Evolutionary conservation across 2,888 invertebrate species (phyloP).

Genomic region (Germaria angustata): DNA sequence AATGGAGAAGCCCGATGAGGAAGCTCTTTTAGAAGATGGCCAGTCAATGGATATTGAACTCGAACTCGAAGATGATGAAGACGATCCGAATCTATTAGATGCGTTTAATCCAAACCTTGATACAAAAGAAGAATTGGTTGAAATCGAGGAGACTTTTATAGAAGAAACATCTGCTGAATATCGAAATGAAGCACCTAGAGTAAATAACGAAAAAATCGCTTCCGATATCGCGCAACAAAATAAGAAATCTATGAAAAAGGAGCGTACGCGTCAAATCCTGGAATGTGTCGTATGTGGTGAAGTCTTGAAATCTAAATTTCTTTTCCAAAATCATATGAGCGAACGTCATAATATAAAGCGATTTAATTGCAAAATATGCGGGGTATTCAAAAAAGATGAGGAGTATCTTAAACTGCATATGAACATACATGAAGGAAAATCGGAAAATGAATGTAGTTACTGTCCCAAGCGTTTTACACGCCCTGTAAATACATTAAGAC

Average conservation of each 20-base stretch:
- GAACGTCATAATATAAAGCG: slow-evolving; percentile 70
- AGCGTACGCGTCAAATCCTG: slow-evolving; percentile 30
- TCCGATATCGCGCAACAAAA: neutral
- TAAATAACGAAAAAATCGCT: neutral
- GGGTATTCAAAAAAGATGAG: slow-evolving; percentile 74
- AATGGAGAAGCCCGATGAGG: slow-evolving; percentile 53
- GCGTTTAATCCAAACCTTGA: slow-evolving; percentile 67
- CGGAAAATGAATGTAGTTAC: slow-evolving; percentile 78
- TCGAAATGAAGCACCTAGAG: neutral
- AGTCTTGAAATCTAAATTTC: slow-evolving; percentile 72
- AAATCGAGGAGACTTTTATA: slow-evolving; percentile 55
- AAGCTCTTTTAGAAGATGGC: neutral
- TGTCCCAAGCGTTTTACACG: slow-evolving; percentile 76
- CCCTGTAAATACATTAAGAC: slow-evolving; percentile 76
- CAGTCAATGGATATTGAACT: slow-evolving; percentile 53
- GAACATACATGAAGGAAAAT: slow-evolving; percentile 78
- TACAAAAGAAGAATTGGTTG: slow-evolving; percentile 68
- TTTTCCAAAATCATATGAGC: slow-evolving; percentile 73
- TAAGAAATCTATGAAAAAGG: neutral
- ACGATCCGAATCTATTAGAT: slow-evolving; percentile 69
- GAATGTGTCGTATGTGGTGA: slow-evolving; percentile 69
- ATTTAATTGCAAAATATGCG: slow-evolving; percentile 74
- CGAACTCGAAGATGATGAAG: slow-evolving; percentile 50
- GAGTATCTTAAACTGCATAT: slow-evolving; percentile 78
- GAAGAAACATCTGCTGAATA: slow-evolving; percentile 36